A percentile compares a stretch with the other conserved stretches of the same genome.
Evolutionary conservation across 1,140 invertebrate species (phyloP).

Genomic region (Bilobella aurantiaca): DNA sequence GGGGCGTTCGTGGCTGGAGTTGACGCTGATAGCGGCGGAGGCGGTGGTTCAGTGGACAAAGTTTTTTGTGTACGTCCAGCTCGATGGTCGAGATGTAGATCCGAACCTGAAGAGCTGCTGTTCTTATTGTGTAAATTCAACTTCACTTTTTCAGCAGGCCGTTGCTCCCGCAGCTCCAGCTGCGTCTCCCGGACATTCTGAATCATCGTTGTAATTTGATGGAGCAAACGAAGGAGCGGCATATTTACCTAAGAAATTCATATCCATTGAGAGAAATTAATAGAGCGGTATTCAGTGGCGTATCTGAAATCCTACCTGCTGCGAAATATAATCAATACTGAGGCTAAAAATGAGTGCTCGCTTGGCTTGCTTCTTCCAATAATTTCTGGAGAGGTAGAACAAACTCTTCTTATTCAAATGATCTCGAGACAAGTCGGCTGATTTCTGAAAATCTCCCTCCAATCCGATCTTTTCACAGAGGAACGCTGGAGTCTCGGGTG

Average conservation of each 20-base stretch:
- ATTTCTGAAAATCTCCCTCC: constrained; percentile 77
- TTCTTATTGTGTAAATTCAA: constrained; percentile 35
- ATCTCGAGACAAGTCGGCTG: constrained; percentile 78
- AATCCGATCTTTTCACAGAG: constrained; percentile 80
- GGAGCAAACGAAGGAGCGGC: constrained; percentile 79
- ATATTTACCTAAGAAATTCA: too few species aligned
- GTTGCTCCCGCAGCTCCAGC: constrained; percentile 61
- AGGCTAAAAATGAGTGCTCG: constrained; percentile 78
- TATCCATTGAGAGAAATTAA: too few species aligned
- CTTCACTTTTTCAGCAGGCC: constrained; percentile 51
- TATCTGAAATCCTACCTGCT: too few species aligned
- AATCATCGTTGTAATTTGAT: constrained; percentile 96
- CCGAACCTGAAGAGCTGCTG: constrained; percentile 25
- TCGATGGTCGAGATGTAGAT: constrained; percentile 12
- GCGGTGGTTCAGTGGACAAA: background rate
- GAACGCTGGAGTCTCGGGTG: constrained; percentile 74
- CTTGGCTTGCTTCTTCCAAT: constrained; percentile 78
- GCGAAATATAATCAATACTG: constrained; percentile 74
- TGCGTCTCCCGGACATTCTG: constrained; percentile 92
- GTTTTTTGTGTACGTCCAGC: background rate
- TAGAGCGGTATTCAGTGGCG: too few species aligned
- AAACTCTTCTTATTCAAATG: constrained; percentile 68
- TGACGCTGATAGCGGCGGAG: background rate
- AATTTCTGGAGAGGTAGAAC: constrained; percentile 70
- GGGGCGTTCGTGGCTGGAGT: constrained; percentile 41